phyloP scores from a whole-genome alignment of 2,888 invertebrate species.

The Leptinotarsa haldemani region DNA sequence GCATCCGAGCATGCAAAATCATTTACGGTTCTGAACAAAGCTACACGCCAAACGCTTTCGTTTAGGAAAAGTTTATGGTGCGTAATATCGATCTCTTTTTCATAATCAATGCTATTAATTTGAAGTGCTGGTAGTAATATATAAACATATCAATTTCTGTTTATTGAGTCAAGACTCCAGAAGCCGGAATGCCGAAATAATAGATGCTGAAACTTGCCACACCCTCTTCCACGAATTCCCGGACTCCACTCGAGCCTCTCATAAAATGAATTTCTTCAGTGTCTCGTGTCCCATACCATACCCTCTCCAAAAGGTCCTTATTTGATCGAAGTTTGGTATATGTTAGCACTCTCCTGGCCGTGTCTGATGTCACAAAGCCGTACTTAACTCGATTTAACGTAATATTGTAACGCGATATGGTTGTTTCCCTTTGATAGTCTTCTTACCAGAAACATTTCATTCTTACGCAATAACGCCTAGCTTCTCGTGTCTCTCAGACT shows the following conservation, averaged over 20 bases:
- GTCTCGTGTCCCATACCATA: conserved; percentile 30
- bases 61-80: too few species aligned
- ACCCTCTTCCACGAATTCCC: background rate
- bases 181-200: too few species aligned
- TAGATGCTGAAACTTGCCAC: too few species aligned
- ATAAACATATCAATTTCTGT: too few species aligned
- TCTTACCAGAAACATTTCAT: conserved; percentile 48
- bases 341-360: conserved; percentile 41
- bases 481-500: conserved; percentile 10
- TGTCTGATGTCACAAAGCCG: conserved; percentile 53
- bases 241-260: background rate
- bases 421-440: conserved; percentile 52
- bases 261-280: conserved; percentile 11
- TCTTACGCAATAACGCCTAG: conserved; percentile 41
- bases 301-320: conserved; percentile 33
- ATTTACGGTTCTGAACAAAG: too few species aligned
- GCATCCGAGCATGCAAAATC: too few species aligned
- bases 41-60: too few species aligned
- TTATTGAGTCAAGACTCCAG: too few species aligned
- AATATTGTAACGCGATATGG: conserved; percentile 54
- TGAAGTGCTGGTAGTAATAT: too few species aligned
- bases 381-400: conserved; percentile 52
- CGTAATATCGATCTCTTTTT: too few species aligned
- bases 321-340: conserved; percentile 43
- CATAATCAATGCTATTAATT: too few species aligned